Percentiles rank a stretch among this genome's conserved stretches.
Evolutionary conservation across 1,140 invertebrate genomes (phyloP).

Genomic region (Myzus persicae): DNA sequence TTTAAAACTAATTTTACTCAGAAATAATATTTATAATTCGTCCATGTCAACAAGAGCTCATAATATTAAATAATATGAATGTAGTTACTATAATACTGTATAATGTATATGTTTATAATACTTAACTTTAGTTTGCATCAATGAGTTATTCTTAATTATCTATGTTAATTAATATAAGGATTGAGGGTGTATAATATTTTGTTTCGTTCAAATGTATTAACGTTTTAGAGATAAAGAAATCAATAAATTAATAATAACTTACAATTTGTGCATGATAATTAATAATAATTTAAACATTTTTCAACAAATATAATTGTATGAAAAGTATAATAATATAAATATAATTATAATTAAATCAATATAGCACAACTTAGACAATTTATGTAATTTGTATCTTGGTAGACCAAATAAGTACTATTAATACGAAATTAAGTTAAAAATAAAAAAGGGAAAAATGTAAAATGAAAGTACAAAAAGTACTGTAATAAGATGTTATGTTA

Average conservation of each 20-base stretch:
- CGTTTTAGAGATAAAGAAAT: neutral
- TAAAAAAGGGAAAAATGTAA: neutral
- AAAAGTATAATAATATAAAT: too few species aligned
- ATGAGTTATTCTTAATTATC: neutral
- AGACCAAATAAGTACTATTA: neutral
- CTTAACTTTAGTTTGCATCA: neutral
- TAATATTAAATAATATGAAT: neutral
- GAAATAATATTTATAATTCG: neutral
- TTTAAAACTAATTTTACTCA: neutral
- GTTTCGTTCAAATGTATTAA: neutral
- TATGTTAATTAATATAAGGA: neutral
- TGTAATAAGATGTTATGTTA: neutral
- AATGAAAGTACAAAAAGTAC: neutral
- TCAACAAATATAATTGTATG: too few species aligned
- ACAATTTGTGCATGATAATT: neutral
- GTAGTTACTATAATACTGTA: too few species aligned
- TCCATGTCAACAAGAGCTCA: neutral
- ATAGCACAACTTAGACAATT: neutral
- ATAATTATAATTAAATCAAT: too few species aligned
- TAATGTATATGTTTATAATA: neutral
- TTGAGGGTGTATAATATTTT: neutral
- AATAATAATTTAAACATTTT: neutral
- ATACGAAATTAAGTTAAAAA: neutral
- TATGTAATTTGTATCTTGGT: neutral
- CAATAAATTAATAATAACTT: neutral